Base-by-base conservation (phyloP, 37 sponge, comb jelly and placozoan species). In the Beroe ovata region DNA sequence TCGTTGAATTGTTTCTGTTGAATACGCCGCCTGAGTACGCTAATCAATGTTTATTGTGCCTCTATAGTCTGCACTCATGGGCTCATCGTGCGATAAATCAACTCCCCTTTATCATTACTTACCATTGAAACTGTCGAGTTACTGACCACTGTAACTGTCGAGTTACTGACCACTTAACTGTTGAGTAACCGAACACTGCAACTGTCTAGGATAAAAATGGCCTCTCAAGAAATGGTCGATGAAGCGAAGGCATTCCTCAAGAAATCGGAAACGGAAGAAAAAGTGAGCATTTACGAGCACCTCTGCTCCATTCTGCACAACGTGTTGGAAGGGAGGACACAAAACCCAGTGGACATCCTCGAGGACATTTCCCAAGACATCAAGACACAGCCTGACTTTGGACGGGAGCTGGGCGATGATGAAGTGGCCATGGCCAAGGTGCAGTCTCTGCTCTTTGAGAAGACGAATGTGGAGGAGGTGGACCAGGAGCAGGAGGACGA, bases 221-320 rank as follows among this genome's bases (percentile, higher is more conserved):
- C 64, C 14, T 42, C 72, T 47, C 90, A 90, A 63, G 60, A 37
- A 8, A 72, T 71, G 59, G 38, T 90, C 32, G 90, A 90, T 21
- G 72, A 90, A 18, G 97, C 97, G 11, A 96, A 93, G 89, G 92
- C 95, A n/a, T 94, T 92, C 88, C 91, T 96, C 32, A 72, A 93
- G 30, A 72, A 93, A 23, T 34, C 91, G 6, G 92, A 92, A 60
- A 8, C 90, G 20, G 89, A 88, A 0, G 90, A 91, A 29, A 91
- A 92, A 77, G 38, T 37, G 41, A 77, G 38, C 38, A 36, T 77
- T 1, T 77, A 77, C 84, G 84, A 77, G 39, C 84, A 77, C 54
- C 22, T 77, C 84, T 77, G 84, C 54, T 14, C 42, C 54, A 42
- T 77, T 4, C 42, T 77, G 8, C 41, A 77, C 22, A 42, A 21